Base-by-base conservation (phyloP, 2,888 invertebrate species). In the Aphrophora alni region DNA sequence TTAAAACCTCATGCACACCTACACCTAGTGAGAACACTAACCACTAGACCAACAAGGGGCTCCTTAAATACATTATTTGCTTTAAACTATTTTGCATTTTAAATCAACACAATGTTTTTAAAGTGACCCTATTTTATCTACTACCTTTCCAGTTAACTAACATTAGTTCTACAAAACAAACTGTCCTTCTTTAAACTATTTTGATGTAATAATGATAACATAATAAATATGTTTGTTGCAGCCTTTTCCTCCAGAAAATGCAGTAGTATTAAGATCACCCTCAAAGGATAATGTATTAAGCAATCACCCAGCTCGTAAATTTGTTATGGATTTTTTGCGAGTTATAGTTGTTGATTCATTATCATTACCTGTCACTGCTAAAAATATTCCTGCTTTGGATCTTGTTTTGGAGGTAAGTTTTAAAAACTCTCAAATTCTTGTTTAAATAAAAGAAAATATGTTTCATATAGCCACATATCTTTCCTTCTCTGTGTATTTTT, bases 281-380 rank as follows among this genome's bases (percentile, higher is more conserved):
- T 80, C 81, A 73, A 82, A 78, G 81, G 82, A 81, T 73, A 81
- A 21, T 70, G 70, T 73, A 14, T 89, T 96, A 77, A 94, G 95
- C 0, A 92, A 91, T 83, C 97, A 97, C 87, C 92, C 95, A 0
- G 97, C 95, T 0, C 91, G 96, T 71, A 96, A 96, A 86, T 95
- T 96, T 86, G 95, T 99, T 28, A 95, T 98, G 90, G 98, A 99
- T 88, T 97, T 99, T 87, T 89, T 99, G 76, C 91, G 97, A 78
- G 97, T 97, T 14, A 95, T 99, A 81, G 94, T 98, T 0, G 94
- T 98, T 0, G 98, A 99, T 89, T 98, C 98, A 0, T 90, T 99
- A 75, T 95, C 97, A 68, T 89, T 97, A 75, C 94, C 94, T 75
- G 92, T 93, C 25, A 94, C 94, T 21, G 93, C 93, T 38, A 96